These are phyloP conservation scores for Quadriops clusia DNA, from an alignment of 2,888 invertebrate genomes.

Conservation along the genomic window DNA sequence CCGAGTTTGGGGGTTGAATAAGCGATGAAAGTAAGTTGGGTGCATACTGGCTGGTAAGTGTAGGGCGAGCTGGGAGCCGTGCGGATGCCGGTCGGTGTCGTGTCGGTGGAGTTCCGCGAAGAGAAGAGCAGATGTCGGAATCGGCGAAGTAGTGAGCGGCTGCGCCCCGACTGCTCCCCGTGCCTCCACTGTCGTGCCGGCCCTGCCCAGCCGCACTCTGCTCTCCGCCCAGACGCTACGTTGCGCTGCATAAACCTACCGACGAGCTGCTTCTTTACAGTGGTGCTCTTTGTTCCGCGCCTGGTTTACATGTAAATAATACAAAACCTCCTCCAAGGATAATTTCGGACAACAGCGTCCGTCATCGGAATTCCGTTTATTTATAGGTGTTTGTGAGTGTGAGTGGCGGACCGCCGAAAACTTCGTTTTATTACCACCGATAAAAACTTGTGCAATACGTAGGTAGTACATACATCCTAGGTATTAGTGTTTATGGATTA, in stretches of 20 bases:
- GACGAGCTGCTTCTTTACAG: too few relatives aligned
- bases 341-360: slow-evolving; percentile 9
- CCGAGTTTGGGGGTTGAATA: too few relatives aligned
- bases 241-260: slow-evolving; percentile 21
- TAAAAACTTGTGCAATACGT: too few relatives aligned
- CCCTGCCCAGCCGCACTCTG: slow-evolving; percentile 29
- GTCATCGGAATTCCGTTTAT: slow-evolving; percentile 8
- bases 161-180: slow-evolving; percentile 20
- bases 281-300: slow-evolving; percentile 25
- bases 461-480: too few relatives aligned
- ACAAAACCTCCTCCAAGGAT: slow-evolving; percentile 14
- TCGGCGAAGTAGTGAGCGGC: slow-evolving; percentile 19
- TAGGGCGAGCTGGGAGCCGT: slow-evolving; percentile 5
- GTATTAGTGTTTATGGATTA: too few relatives aligned
- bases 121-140: slow-evolving; percentile 11
- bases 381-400: slow-evolving; percentile 10
- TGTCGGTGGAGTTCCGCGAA: slow-evolving; percentile 9
- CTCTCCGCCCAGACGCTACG: slow-evolving; percentile 30
- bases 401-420: slow-evolving; percentile 10
- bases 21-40: too few relatives aligned
- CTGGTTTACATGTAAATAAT: slow-evolving; percentile 19
- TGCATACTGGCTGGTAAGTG: slow-evolving; percentile 9
- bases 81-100: slow-evolving; percentile 9
- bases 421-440: too few relatives aligned
- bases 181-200: slow-evolving; percentile 30